These are phyloP conservation scores for Chaetodon trifasciatus DNA, from an alignment of 2,797 vertebrate species.

Conservation along the genomic window DNA sequence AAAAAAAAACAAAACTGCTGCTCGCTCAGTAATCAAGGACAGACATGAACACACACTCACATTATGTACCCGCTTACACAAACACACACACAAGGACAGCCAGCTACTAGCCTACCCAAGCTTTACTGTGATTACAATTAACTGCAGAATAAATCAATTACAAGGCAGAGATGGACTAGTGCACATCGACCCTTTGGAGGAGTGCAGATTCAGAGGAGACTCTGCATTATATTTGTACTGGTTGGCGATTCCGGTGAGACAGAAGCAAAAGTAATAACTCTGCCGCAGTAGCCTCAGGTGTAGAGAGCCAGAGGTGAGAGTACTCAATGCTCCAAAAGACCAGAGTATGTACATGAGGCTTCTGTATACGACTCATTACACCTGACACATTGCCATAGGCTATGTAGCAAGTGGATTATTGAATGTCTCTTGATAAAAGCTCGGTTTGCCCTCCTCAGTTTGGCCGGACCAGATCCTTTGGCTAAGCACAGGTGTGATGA, in stretches of 20 bases:
- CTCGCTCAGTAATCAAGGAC: conserved; percentile 18
- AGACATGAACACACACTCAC: conserved; percentile 23
- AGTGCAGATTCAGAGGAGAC: conserved; percentile 59
- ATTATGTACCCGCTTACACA: conserved; percentile 13
- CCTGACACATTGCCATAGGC: background rate
- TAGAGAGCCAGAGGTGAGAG: conserved; percentile 41
- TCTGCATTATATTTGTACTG: conserved; percentile 56
- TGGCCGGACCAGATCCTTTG: background rate
- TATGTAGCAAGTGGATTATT: conserved; percentile 23
- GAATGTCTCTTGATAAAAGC: conserved; percentile 28
- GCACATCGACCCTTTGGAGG: conserved; percentile 50
- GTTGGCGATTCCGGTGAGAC: conserved; percentile 51
- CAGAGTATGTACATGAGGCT: background rate
- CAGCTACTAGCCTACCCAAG: conserved; percentile 36
- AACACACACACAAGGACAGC: background rate
- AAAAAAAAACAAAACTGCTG: background rate
- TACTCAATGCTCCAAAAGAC: conserved; percentile 32
- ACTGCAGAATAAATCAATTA: conserved; percentile 62
- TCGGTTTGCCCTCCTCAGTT: conserved; percentile 3
- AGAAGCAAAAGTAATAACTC: conserved; percentile 49
- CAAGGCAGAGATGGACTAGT: conserved; percentile 47
- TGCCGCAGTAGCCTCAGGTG: conserved; percentile 49
- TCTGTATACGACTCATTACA: conserved; percentile 45
- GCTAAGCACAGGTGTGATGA: conserved; percentile 13
- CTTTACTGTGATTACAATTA: conserved; percentile 65